Conservation (phyloP, 2,888 invertebrate species). For the Ophioninae sp. region DNA sequence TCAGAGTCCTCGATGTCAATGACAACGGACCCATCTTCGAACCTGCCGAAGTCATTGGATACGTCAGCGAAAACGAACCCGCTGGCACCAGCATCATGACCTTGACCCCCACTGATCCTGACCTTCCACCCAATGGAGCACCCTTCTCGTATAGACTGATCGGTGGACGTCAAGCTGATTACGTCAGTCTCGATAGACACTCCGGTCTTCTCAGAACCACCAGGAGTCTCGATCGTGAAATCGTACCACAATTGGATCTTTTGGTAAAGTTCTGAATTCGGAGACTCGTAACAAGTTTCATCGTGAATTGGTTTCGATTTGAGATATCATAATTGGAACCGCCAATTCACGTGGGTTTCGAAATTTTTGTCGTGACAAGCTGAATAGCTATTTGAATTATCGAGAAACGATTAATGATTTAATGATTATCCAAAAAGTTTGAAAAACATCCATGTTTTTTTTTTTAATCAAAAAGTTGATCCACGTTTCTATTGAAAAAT, state of each 20-base stretch:
- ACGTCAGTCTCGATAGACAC: conserved; percentile 89
- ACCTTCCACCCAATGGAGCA: conserved; percentile 94
- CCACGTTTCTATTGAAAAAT: too few species aligned
- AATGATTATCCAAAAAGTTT: too few species aligned
- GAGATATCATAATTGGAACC: too few species aligned
- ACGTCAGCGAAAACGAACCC: conserved; percentile 93
- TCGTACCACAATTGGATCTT: conserved; percentile 88
- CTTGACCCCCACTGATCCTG: conserved; percentile 93
- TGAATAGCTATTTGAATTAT: too few species aligned
- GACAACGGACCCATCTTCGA: conserved; percentile 95
- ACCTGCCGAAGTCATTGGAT: conserved; percentile 86
- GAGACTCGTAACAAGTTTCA: too few species aligned
- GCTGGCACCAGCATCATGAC: conserved; percentile 91
- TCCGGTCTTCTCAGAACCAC: conserved; percentile 91
- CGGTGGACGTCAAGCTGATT: conserved; percentile 89
- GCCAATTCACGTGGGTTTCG: too few species aligned
- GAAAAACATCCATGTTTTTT: too few species aligned
- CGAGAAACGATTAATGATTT: too few species aligned
- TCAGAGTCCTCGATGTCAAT: conserved; percentile 92
- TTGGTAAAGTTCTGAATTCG: conserved; percentile 78
- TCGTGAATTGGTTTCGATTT: too few species aligned
- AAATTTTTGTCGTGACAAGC: too few species aligned
- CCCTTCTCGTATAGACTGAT: conserved; percentile 92
- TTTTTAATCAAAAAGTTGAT: too few species aligned
- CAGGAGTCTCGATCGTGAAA: conserved; percentile 91